Evolutionary conservation across 2,888 invertebrate species (phyloP).

Genomic region (Branchinecta sandiegonensis): DNA sequence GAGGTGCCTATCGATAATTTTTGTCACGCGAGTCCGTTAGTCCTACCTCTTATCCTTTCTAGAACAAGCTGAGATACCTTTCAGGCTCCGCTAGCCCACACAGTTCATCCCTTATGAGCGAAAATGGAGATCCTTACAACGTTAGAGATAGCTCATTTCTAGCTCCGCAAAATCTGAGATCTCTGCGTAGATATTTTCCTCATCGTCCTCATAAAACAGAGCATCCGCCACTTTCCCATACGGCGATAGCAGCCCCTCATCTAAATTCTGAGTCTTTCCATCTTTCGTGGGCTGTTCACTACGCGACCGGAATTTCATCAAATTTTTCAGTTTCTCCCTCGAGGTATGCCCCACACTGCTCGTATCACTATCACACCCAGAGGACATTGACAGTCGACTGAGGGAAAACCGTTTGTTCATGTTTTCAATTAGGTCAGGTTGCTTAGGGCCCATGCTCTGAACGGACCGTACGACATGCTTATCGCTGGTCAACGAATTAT

Average conservation of each 20-base stretch:
- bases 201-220: constrained; percentile 1
- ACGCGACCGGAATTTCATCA: constrained; percentile 7
- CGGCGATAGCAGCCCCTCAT: neutral
- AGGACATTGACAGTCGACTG: neutral
- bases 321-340: constrained; percentile 7
- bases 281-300: neutral
- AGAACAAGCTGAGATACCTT: too few relatives aligned
- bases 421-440: neutral
- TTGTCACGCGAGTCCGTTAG: too few relatives aligned
- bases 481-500: neutral
- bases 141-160: neutral
- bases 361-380: constrained; percentile 4
- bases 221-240: constrained; percentile 10
- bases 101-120: too few relatives aligned
- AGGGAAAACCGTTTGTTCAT: neutral
- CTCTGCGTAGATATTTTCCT: neutral
- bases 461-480: neutral
- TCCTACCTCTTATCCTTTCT: too few relatives aligned
- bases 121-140: neutral
- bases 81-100: too few relatives aligned
- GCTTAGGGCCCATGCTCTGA: neutral
- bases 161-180: neutral
- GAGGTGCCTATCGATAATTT: too few relatives aligned
- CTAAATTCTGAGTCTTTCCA: neutral
- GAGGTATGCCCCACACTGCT: neutral